phyloP scores from a whole-genome alignment of 2,888 invertebrate genomes.

The Globia sparganii region DNA sequence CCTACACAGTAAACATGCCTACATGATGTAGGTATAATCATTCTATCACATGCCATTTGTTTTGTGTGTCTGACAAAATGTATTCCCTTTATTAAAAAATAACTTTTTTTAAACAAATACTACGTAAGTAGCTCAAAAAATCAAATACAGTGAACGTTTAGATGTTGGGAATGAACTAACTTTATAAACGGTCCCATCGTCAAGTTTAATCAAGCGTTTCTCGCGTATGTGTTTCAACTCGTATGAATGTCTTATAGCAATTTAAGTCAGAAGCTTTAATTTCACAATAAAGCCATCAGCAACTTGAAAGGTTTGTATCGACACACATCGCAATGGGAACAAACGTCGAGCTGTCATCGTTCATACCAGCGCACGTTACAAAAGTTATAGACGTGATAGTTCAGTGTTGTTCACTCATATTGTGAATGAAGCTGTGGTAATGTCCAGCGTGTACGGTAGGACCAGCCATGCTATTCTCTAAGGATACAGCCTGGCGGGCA shows the following conservation, averaged over 20 bases:
- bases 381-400: neutral
- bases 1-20: too few species aligned
- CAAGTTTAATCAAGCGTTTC: neutral
- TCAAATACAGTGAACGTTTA: neutral
- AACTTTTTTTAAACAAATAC: neutral
- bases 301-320: neutral
- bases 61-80: neutral
- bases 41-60: neutral
- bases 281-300: neutral
- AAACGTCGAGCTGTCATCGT: constrained; percentile 28
- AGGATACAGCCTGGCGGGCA: too few species aligned
- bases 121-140: neutral
- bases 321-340: constrained; percentile 18
- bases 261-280: neutral
- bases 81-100: neutral
- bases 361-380: neutral
- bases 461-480: too few species aligned
- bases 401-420: constrained; percentile 19
- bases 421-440: neutral
- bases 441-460: neutral
- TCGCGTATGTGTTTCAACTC: neutral
- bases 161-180: neutral
- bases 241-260: neutral
- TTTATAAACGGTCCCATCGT: neutral
- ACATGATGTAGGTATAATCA: neutral